phyloP scores from a whole-genome alignment of 1,140 invertebrate genomes.

The Olivierus martensii region DNA sequence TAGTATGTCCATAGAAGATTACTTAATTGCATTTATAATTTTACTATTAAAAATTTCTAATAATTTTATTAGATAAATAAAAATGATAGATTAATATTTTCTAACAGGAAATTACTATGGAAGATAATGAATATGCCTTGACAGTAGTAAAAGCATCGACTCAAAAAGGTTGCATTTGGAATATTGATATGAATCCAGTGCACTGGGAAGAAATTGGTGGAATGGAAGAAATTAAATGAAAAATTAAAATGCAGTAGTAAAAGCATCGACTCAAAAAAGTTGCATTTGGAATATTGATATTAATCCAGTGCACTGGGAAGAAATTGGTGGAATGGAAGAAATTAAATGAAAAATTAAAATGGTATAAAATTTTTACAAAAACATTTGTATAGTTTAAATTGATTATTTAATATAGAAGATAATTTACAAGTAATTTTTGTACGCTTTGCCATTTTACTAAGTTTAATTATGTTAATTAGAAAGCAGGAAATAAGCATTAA shows the following conservation, averaged over 20 bases:
- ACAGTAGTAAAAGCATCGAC: conserved; percentile 35
- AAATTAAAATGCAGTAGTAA: conserved; percentile 44
- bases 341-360: conserved; percentile 64
- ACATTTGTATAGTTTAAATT: too few relatives aligned
- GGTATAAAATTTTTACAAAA: neutral
- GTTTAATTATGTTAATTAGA: too few relatives aligned
- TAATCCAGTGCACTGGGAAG: conserved; percentile 49
- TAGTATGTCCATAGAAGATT: too few relatives aligned
- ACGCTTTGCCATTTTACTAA: too few relatives aligned
- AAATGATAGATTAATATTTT: too few relatives aligned
- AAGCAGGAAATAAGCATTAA: too few relatives aligned
- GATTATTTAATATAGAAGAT: too few relatives aligned
- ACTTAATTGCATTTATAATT: too few relatives aligned
- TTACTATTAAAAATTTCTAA: too few relatives aligned
- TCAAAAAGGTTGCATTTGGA: conserved; percentile 37
- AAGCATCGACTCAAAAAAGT: conserved; percentile 38
- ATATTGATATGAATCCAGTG: conserved; percentile 29
- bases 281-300: conserved; percentile 34
- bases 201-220: conserved; percentile 86
- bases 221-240: conserved; percentile 66
- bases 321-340: conserved; percentile 79
- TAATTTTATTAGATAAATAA: too few relatives aligned
- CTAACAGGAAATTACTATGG: conserved; percentile 1
- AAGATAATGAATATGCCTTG: conserved; percentile 25
- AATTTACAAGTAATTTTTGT: too few relatives aligned